Percentiles rank a stretch among this genome's conserved stretches.
Evolutionary conservation across 2,797 vertebrate genomes (phyloP).

Genomic region (Craterocephalus amniculus): DNA sequence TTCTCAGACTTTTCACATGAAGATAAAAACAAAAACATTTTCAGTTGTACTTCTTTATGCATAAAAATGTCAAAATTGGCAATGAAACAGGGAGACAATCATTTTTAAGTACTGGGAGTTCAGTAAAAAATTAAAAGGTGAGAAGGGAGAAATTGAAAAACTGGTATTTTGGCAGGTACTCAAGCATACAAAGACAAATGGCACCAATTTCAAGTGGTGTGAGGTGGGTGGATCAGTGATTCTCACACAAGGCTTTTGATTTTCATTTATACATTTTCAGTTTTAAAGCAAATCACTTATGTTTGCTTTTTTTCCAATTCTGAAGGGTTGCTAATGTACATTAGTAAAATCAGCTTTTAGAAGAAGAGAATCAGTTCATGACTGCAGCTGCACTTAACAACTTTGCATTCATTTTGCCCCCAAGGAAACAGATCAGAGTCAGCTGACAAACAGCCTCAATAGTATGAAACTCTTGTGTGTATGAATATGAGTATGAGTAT

Average conservation of each 20-base stretch:
- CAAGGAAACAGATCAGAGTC: not conserved
- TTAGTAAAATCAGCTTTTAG: not conserved
- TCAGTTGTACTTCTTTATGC: constrained; percentile 3
- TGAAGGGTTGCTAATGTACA: not conserved
- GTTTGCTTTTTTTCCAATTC: not conserved
- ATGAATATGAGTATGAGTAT: too few species aligned
- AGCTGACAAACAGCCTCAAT: too few species aligned
- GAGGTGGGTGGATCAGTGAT: constrained; percentile 64
- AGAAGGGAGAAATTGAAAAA: constrained; percentile 50
- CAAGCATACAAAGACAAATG: constrained; percentile 74
- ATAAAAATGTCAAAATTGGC: constrained; percentile 32
- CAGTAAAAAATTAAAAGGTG: constrained; percentile 17
- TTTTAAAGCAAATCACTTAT: constrained; percentile 39
- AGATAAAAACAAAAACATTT: constrained; percentile 25
- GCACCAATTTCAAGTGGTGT: constrained; percentile 74
- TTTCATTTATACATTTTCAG: constrained; percentile 19
- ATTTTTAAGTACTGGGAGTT: constrained; percentile 63
- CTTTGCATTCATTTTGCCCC: not conserved
- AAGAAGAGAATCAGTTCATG: not conserved
- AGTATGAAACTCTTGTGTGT: too few species aligned
- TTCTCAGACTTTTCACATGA: constrained; percentile 13
- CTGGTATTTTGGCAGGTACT: constrained; percentile 75
- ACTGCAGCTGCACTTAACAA: not conserved
- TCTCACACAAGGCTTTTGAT: constrained; percentile 42
- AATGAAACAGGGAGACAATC: constrained; percentile 56